phyloP scores from a whole-genome alignment of 2,113 vertebrate genomes.

The Larimichthys crocea region DNA sequence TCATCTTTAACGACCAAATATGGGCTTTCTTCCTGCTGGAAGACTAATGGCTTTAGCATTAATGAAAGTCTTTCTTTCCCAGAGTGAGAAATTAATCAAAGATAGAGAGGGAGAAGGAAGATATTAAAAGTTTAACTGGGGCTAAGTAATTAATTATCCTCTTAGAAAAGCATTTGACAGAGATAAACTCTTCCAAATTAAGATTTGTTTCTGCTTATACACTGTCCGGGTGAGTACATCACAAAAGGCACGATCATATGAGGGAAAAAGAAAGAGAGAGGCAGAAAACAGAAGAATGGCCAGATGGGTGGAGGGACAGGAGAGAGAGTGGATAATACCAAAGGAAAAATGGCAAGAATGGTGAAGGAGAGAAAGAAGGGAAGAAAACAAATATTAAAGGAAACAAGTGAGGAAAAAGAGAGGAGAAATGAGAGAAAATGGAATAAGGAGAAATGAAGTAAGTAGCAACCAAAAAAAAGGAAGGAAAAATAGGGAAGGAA shows the following conservation, averaged over 20 bases:
- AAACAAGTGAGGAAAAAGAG: not conserved
- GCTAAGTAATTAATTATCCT: constrained; percentile 77
- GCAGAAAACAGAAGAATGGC: not conserved
- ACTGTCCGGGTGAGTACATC: constrained; percentile 47
- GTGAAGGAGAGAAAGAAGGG: not conserved
- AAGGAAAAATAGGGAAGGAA: not conserved
- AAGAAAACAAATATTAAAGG: not conserved
- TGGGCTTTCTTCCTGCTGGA: constrained; percentile 76
- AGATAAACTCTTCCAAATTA: constrained; percentile 74
- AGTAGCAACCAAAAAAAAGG: not conserved
- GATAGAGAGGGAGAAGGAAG: constrained; percentile 76
- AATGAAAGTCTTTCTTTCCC: constrained; percentile 84
- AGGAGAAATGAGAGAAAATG: not conserved
- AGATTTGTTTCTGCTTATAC: constrained; percentile 63
- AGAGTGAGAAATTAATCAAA: constrained; percentile 85
- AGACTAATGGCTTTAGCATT: constrained; percentile 85
- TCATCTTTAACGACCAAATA: constrained; percentile 78
- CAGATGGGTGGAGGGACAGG: not conserved
- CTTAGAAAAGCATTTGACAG: constrained; percentile 72
- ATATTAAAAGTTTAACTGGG: constrained; percentile 86
- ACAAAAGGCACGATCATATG: not conserved
- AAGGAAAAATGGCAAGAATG: not conserved
- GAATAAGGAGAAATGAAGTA: not conserved
- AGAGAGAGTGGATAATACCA: not conserved
- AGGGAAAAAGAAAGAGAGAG: not conserved